Conservation (phyloP, 2,797 vertebrate genomes). For the Amblyopsis hoosieri region DNA sequence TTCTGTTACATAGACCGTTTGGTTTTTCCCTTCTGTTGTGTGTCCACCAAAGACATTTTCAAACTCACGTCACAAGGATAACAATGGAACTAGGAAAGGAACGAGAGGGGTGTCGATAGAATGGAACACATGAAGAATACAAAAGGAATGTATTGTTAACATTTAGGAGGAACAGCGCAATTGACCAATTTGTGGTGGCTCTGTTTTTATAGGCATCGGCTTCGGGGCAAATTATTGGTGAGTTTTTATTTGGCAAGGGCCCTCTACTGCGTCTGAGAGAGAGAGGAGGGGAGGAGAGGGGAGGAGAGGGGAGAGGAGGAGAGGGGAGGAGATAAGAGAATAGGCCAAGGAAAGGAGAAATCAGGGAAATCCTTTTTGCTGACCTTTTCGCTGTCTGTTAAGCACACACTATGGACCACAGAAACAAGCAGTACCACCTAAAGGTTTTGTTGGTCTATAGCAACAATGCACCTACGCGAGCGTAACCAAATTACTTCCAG, state of each 20-base stretch:
- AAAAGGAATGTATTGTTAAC: not conserved
- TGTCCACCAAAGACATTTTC: no score
- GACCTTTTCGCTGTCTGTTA: not conserved
- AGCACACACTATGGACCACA: no score
- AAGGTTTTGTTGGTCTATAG: no score
- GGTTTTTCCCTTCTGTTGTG: not conserved
- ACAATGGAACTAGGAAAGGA: conserved; percentile 39
- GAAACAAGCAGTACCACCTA: no score
- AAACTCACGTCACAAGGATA: no score
- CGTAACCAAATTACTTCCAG: no score
- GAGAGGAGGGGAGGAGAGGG: conserved; percentile 4
- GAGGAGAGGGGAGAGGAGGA: not conserved
- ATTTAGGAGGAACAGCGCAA: no score
- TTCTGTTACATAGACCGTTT: no score
- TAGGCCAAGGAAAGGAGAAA: not conserved
- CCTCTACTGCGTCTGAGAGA: not conserved
- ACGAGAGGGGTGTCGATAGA: conserved; percentile 19
- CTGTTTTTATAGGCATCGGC: no score
- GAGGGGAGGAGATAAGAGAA: not conserved
- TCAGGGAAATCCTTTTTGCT: not conserved
- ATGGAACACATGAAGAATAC: conserved; percentile 15
- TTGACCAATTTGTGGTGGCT: no score
- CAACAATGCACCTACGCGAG: no score
- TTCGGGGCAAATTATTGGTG: no score
- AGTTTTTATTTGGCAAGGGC: not conserved